phyloP scores from a whole-genome alignment of 2,797 vertebrate genomes.

The Octomys mimax region DNA sequence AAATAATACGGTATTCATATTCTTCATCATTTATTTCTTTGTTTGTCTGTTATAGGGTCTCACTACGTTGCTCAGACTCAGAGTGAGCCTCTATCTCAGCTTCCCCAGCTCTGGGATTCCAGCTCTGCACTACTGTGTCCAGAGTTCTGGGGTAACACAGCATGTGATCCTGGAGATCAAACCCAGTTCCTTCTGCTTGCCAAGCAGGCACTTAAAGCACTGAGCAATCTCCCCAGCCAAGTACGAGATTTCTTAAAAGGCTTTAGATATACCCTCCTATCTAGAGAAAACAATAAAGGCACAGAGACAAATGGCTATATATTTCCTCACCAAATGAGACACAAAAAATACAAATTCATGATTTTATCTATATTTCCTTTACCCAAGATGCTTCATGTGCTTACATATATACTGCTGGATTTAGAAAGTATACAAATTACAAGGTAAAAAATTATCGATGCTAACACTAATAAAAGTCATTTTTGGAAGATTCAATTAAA shows the following conservation, averaged over 20 bases:
- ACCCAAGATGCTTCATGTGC: not conserved
- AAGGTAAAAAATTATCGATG: not conserved
- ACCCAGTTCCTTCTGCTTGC: too few relatives aligned
- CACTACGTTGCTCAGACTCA: too few relatives aligned
- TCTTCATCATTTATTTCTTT: too few relatives aligned
- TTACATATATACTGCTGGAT: not conserved
- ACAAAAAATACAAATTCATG: not conserved
- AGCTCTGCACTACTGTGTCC: too few relatives aligned
- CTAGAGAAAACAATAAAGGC: not conserved
- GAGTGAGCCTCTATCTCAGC: too few relatives aligned
- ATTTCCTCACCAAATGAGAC: not conserved
- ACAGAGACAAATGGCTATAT: not conserved
- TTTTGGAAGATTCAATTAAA: slow-evolving; percentile 16
- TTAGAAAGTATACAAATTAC: not conserved
- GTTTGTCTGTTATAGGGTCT: too few relatives aligned
- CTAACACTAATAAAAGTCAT: not conserved
- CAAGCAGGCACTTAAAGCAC: too few relatives aligned
- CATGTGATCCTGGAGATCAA: too few relatives aligned
- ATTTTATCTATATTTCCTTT: not conserved
- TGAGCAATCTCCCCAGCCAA: too few relatives aligned
- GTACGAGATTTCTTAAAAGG: not conserved
- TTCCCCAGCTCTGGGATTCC: too few relatives aligned
- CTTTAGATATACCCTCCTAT: not conserved
- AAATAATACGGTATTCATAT: not conserved
- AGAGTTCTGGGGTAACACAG: too few relatives aligned